A percentile compares a stretch with the other conserved stretches of the same genome.
phyloP scores from a whole-genome alignment of 2,888 invertebrate species.

The Amorpha juglandis region DNA sequence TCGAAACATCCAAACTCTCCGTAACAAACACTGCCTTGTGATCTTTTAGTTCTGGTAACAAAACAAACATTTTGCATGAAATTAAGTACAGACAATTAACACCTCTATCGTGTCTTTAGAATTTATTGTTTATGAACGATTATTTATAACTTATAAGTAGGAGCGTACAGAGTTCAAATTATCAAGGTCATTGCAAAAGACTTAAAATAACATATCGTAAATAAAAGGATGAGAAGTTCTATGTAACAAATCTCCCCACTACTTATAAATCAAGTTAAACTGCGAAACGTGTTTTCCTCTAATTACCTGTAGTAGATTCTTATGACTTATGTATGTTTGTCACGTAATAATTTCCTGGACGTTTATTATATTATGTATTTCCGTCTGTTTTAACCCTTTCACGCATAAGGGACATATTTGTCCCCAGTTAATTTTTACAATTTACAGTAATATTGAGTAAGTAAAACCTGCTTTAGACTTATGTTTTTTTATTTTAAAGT shows the following conservation, averaged over 20 bases:
- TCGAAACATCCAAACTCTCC: slow-evolving; percentile 96
- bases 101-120: background rate
- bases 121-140: background rate
- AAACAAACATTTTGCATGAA: background rate
- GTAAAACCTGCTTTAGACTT: too few species aligned
- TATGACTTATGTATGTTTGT: background rate
- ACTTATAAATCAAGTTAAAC: background rate
- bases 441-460: too few species aligned
- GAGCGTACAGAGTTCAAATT: too few species aligned
- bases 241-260: too few species aligned
- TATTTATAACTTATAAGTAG: too few species aligned
- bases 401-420: too few species aligned
- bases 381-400: too few species aligned
- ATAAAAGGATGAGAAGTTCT: background rate
- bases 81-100: background rate
- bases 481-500: too few species aligned
- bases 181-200: too few species aligned
- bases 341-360: background rate
- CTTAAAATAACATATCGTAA: background rate
- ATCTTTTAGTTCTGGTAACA: slow-evolving; percentile 87
- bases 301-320: background rate
- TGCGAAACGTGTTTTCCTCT: background rate
- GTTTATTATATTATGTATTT: too few species aligned
- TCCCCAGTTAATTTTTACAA: too few species aligned
- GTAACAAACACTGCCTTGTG: slow-evolving; percentile 93